Percentiles rank a stretch among this genome's conserved stretches.
Evolutionary conservation across 2,888 invertebrate genomes (phyloP).

Genomic region (Ceraclea dissimilis): DNA sequence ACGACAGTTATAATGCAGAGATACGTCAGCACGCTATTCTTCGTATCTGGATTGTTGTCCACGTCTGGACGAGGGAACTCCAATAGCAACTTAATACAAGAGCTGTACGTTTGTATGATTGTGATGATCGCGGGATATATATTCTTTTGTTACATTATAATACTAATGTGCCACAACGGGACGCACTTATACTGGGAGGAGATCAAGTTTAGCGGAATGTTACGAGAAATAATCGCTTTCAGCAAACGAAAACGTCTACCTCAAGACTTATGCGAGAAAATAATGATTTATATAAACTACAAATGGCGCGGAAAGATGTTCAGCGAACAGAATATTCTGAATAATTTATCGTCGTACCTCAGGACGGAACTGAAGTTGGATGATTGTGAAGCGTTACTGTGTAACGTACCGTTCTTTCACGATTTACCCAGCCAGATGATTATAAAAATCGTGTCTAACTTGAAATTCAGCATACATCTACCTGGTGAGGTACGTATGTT

Average conservation of each 20-base stretch:
- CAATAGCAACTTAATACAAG: background rate
- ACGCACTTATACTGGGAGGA: slow-evolving; percentile 4
- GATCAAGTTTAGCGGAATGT: slow-evolving; percentile 30
- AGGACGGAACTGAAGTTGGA: slow-evolving; percentile 50
- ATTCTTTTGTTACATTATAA: slow-evolving; percentile 8
- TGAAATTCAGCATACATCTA: slow-evolving; percentile 48
- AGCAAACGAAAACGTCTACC: slow-evolving; percentile 33
- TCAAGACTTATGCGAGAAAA: slow-evolving; percentile 31
- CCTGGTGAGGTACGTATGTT: slow-evolving; percentile 44
- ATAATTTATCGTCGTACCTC: slow-evolving; percentile 38
- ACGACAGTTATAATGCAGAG: background rate
- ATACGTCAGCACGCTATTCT: slow-evolving; percentile 14
- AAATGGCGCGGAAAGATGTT: slow-evolving; percentile 36
- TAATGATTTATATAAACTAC: slow-evolving; percentile 34
- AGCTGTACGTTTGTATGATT: background rate
- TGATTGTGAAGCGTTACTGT: slow-evolving; percentile 46
- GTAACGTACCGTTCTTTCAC: slow-evolving; percentile 48
- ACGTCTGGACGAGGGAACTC: slow-evolving; percentile 5
- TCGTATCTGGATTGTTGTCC: slow-evolving; percentile 12
- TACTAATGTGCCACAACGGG: background rate
- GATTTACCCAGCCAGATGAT: slow-evolving; percentile 44
- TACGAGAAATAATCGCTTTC: slow-evolving; percentile 33
- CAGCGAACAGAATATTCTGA: slow-evolving; percentile 33
- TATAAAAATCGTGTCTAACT: slow-evolving; percentile 43
- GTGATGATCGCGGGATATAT: slow-evolving; percentile 9